Base-by-base conservation (phyloP, 1,140 invertebrate genomes). In the Aricia agestis region DNA sequence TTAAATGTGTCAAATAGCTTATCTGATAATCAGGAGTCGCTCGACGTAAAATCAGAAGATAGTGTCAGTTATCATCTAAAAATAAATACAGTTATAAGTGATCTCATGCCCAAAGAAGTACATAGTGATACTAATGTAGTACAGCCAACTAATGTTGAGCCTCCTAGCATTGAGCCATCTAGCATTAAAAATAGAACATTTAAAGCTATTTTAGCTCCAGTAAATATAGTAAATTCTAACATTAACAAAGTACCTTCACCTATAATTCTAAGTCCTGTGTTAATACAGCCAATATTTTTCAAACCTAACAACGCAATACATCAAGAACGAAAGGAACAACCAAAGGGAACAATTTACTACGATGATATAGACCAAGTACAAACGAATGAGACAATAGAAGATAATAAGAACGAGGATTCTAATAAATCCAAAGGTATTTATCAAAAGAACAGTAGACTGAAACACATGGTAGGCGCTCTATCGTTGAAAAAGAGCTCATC, bases 51-150 rank as follows among this genome's bases (percentile, higher is more conserved):
- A 57, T 75, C 81, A 42, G 86, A 89, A 66, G 80, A 88, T 77
- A 84, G 79, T 73, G 83, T 91, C n/a, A 89, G 82, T 76, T 91
- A 91, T 78, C 89, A 81, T 75, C 82, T 91, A 75, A 91, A 87
- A 86, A 89, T 91, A 77, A 86, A 91, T 63, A 85, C 83, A 57
- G 66, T 75, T n/a, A n/a, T n/a, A 11, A 81, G 72, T 75, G 81
- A 81, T 75, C 75, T 77, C 17, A 69, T 74, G 57, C 59, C 76
- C 61, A 19, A 73, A 36, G 67, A 69, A 31, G 19, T 76, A 74
- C 72, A 73, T 76, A 75, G 45, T 72, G 42, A 45, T 13, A 72
- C 32, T 67, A 68, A 75, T 58, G 67, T 63, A n/a, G 75, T 67
- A 31, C 76, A 71, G 70, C 65, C 69, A 25, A 18, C 74, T 3